phyloP scores from a whole-genome alignment of 2,888 invertebrate species.

The Cheilosia grossa region DNA sequence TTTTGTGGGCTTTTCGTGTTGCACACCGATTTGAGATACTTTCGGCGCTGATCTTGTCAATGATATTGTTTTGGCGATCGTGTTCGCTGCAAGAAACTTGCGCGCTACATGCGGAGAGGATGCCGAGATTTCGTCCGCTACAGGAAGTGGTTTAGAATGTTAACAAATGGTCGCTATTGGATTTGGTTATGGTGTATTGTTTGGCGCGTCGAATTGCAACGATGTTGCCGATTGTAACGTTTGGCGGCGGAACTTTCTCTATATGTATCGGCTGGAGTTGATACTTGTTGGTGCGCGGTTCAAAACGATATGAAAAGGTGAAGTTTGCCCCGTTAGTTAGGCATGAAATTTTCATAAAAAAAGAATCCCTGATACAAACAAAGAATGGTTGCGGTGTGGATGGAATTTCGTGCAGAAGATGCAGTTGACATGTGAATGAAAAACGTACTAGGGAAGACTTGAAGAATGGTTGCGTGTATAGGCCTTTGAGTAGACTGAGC shows the following conservation, averaged over 20 bases:
- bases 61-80: slow-evolving; percentile 41
- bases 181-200: slow-evolving; percentile 47
- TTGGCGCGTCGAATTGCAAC: slow-evolving; percentile 5
- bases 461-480: too few species aligned
- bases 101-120: not conserved
- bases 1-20: slow-evolving; percentile 60
- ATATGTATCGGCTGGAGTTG: not conserved
- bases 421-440: too few species aligned
- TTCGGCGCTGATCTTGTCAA: slow-evolving; percentile 62
- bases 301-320: slow-evolving; percentile 5
- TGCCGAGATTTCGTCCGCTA: slow-evolving; percentile 11
- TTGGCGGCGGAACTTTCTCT: slow-evolving; percentile 54
- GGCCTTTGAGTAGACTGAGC: too few species aligned
- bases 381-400: not conserved
- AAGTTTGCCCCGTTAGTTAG: slow-evolving; percentile 1
- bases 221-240: slow-evolving; percentile 9
- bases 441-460: too few species aligned
- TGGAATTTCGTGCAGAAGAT: not conserved
- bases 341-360: slow-evolving; percentile 6
- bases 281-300: not conserved
- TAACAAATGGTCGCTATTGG: slow-evolving; percentile 52
- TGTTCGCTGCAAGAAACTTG: slow-evolving; percentile 17
- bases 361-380: not conserved
- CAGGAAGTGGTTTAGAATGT: slow-evolving; percentile 62
- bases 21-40: slow-evolving; percentile 60